Percentiles rank a stretch among this genome's conserved stretches.
Conservation (phyloP, 2,113 vertebrate species). For the Amphilophus citrinellus region DNA sequence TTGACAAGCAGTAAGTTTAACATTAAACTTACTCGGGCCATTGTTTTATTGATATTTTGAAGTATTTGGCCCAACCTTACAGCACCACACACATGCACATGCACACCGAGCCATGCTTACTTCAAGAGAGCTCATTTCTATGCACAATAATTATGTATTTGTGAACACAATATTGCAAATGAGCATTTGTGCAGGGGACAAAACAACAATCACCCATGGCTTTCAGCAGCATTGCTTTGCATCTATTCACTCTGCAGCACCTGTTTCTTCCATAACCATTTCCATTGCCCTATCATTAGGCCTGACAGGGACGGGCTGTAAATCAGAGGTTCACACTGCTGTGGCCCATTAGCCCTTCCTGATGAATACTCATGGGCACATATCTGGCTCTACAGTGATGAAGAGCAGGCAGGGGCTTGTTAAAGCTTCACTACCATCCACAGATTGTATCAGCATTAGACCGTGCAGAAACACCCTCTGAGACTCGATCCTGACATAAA, state of each 20-base stretch:
- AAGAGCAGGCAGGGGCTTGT: conserved; percentile 52
- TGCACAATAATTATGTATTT: conserved; percentile 59
- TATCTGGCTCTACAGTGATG: conserved; percentile 67
- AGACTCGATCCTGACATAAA: conserved; percentile 11
- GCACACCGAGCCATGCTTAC: conserved; percentile 14
- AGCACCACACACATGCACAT: background rate
- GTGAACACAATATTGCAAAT: conserved; percentile 71
- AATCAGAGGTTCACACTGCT: conserved; percentile 75
- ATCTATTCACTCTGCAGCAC: conserved; percentile 73
- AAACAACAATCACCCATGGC: conserved; percentile 72
- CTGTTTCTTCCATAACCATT: conserved; percentile 71
- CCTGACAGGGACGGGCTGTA: conserved; percentile 69
- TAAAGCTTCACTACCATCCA: conserved; percentile 38
- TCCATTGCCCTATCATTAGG: conserved; percentile 69
- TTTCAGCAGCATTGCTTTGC: conserved; percentile 62
- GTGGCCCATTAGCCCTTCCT: conserved; percentile 69
- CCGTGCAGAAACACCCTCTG: conserved; percentile 12
- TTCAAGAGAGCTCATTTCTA: conserved; percentile 55
- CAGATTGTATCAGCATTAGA: conserved; percentile 30
- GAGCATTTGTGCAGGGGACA: conserved; percentile 68
- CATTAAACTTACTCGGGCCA: conserved; percentile 27
- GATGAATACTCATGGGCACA: conserved; percentile 80
- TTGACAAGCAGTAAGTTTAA: conserved; percentile 29
- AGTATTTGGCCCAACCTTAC: background rate
- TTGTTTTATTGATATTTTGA: conserved; percentile 8